These are phyloP conservation scores for Otus sunia DNA, from an alignment of 2,113 vertebrate species.

Conservation along the genomic window DNA sequence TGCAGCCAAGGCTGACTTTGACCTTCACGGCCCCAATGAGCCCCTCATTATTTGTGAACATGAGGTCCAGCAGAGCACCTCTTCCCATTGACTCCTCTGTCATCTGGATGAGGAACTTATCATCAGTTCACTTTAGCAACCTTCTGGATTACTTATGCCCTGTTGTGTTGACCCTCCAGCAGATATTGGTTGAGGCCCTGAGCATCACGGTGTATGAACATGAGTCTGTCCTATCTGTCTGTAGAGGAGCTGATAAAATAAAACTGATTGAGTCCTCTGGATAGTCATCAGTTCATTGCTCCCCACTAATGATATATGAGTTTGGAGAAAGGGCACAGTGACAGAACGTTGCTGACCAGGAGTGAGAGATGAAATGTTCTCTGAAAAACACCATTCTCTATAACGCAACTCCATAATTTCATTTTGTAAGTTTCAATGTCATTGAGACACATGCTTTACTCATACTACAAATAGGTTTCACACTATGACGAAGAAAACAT, in stretches of 20 bases:
- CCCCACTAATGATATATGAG: background rate
- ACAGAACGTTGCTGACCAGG: background rate
- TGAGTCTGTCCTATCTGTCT: background rate
- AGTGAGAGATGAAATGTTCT: background rate
- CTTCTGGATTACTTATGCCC: background rate
- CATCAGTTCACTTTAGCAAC: background rate
- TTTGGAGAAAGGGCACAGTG: background rate
- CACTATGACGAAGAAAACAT: slow-evolving; percentile 17
- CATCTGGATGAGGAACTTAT: background rate
- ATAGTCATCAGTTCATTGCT: background rate
- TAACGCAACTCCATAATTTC: background rate
- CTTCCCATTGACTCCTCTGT: background rate
- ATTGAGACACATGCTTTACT: background rate
- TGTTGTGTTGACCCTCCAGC: background rate
- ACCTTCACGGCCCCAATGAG: background rate
- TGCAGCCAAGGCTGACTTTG: background rate
- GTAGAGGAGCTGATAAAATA: background rate
- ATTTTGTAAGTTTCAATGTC: background rate
- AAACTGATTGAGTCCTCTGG: background rate
- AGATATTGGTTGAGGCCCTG: background rate
- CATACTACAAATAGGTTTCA: slow-evolving; percentile 25
- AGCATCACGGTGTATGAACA: background rate
- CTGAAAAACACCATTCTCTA: background rate
- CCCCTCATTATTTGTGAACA: background rate
- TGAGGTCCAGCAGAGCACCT: background rate